Conservation (phyloP, 1,140 invertebrate genomes). For the Heliconius melpomene region DNA sequence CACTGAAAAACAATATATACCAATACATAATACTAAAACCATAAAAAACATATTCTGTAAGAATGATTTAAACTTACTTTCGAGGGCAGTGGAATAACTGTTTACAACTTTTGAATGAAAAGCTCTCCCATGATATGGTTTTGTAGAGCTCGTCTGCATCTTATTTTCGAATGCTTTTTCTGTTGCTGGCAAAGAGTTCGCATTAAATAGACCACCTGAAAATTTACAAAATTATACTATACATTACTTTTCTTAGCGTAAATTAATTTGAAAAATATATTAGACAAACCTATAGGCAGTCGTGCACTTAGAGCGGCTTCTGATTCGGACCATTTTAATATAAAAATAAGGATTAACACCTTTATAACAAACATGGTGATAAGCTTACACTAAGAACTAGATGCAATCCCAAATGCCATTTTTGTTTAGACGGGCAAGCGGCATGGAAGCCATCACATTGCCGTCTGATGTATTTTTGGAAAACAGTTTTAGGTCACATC, state of each 20-base stretch:
- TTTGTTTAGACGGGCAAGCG: constrained; percentile 54
- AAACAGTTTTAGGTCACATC: constrained; percentile 75
- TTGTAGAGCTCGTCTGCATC: constrained; percentile 45
- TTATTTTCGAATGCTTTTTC: constrained; percentile 57
- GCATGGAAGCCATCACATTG: constrained; percentile 51
- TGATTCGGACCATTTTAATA: constrained; percentile 15
- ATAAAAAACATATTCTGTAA: neutral
- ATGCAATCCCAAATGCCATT: constrained; percentile 43
- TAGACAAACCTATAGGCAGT: constrained; percentile 46
- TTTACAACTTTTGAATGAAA: constrained; percentile 56
- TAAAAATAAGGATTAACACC: constrained; percentile 39
- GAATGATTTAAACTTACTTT: constrained; percentile 53
- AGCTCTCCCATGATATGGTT: constrained; percentile 52
- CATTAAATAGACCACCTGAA: constrained; percentile 68
- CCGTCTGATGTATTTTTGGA: constrained; percentile 76
- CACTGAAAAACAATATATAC: constrained; percentile 45
- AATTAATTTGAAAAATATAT: neutral
- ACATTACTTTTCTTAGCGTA: neutral
- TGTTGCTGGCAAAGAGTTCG: constrained; percentile 52
- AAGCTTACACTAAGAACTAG: neutral
- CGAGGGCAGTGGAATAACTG: constrained; percentile 64
- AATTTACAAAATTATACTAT: constrained; percentile 24
- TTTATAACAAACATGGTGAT: constrained; percentile 1
- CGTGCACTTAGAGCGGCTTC: constrained; percentile 40
- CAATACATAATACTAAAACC: neutral